Conservation (phyloP, 2,113 vertebrate genomes). For the Elgaria multicarinata region DNA sequence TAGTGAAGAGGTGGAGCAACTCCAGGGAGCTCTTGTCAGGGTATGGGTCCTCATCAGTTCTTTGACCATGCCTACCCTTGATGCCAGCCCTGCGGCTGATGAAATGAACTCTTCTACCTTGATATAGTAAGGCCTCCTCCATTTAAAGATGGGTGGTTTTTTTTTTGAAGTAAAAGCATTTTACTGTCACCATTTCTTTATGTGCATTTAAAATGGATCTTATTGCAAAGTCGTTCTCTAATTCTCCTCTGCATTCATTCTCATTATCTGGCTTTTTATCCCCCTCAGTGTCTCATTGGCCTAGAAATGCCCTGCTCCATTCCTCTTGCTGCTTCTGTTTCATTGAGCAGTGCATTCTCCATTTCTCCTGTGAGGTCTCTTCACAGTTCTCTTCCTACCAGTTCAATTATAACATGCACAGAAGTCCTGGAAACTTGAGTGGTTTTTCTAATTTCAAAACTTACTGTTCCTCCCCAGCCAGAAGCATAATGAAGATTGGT, state of each 20-base stretch:
- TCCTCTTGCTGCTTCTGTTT: slow-evolving; percentile 58
- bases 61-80: no score
- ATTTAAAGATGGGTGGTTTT: slow-evolving; percentile 64
- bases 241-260: slow-evolving; percentile 57
- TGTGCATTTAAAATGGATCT: slow-evolving; percentile 69
- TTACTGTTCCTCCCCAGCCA: slow-evolving; percentile 57
- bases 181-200: slow-evolving; percentile 67
- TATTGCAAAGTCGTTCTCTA: slow-evolving; percentile 65
- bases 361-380: slow-evolving; percentile 59
- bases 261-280: slow-evolving; percentile 55
- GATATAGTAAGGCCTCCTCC: slow-evolving; percentile 63
- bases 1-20: no score
- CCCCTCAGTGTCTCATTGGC: slow-evolving; percentile 48
- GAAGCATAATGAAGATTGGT: slow-evolving; percentile 55
- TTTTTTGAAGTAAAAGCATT: slow-evolving; percentile 59
- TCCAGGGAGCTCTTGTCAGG: no score
- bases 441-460: slow-evolving; percentile 55
- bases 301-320: slow-evolving; percentile 55
- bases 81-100: background rate
- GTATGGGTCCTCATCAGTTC: no score
- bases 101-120: slow-evolving; percentile 15
- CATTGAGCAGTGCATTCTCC: slow-evolving; percentile 51
- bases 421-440: slow-evolving; percentile 43
- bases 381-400: slow-evolving; percentile 63
- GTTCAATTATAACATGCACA: slow-evolving; percentile 63